Evolutionary conservation across 1,140 invertebrate species (phyloP).

Genomic region (Nomia melanderi): DNA sequence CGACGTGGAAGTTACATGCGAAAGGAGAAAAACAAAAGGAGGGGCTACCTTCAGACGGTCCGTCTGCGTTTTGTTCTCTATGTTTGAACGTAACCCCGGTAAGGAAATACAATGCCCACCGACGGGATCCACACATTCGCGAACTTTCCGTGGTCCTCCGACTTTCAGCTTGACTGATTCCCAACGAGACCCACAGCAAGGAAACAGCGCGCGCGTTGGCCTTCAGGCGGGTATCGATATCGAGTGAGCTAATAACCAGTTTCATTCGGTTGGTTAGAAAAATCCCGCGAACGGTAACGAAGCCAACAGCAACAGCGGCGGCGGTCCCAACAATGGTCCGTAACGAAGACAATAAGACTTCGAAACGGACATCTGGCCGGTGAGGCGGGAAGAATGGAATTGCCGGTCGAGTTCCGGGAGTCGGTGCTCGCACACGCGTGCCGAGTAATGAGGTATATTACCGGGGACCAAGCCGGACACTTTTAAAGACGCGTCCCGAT

Average conservation of each 20-base stretch:
- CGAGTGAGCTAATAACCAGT: slow-evolving; percentile 2
- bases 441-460: slow-evolving; percentile 75
- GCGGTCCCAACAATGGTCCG: slow-evolving; percentile 6
- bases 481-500: slow-evolving; percentile 66
- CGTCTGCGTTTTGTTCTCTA: too few relatives aligned
- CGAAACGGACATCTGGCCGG: slow-evolving; percentile 59
- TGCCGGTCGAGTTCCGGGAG: slow-evolving; percentile 58
- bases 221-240: neutral
- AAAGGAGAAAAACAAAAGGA: too few relatives aligned
- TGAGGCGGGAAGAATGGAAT: slow-evolving; percentile 61
- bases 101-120: too few relatives aligned
- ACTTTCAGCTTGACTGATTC: neutral
- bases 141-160: neutral
- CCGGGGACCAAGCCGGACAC: slow-evolving; percentile 59
- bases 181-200: neutral
- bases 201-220: neutral
- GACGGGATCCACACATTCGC: too few relatives aligned
- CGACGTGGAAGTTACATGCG: neutral
- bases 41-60: too few relatives aligned
- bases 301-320: neutral
- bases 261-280: neutral
- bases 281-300: neutral
- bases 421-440: slow-evolving; percentile 66
- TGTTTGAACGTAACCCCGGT: too few relatives aligned
- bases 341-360: slow-evolving; percentile 20